Percentiles rank a stretch among this genome's conserved stretches.
phyloP scores from a whole-genome alignment of 2,888 invertebrate species.

The Mimumesa dahlbomi region DNA sequence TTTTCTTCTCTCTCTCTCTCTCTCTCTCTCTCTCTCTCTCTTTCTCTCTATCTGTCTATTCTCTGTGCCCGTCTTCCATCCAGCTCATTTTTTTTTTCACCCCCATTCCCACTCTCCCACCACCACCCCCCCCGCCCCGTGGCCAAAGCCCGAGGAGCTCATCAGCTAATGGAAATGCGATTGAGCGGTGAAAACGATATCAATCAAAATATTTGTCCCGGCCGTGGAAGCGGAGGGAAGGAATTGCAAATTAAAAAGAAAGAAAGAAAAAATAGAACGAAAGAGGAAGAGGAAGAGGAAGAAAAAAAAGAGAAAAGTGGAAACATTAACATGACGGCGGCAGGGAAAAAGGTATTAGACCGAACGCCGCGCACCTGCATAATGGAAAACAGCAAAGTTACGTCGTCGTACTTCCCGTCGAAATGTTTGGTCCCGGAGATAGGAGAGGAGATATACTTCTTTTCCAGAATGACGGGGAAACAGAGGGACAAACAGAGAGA shows the following conservation, averaged over 20 bases:
- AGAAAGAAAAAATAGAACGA: slow-evolving; percentile 6
- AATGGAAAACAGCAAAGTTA: neutral
- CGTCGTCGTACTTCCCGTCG: neutral
- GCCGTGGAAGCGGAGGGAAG: slow-evolving; percentile 10
- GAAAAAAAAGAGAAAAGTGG: slow-evolving; percentile 14
- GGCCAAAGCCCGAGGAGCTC: slow-evolving; percentile 56
- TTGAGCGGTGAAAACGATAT: slow-evolving; percentile 60
- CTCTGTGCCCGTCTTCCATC: slow-evolving; percentile 10
- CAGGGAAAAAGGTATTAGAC: neutral
- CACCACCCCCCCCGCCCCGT: too few species aligned
- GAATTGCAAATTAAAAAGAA: slow-evolving; percentile 2
- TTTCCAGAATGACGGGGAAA: too few species aligned
- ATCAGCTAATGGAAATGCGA: slow-evolving; percentile 71
- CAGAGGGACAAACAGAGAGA: too few species aligned
- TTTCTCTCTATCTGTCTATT: slow-evolving; percentile 10
- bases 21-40: slow-evolving; percentile 16
- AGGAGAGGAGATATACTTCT: neutral
- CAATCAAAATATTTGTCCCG: slow-evolving; percentile 63
- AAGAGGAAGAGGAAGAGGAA: neutral
- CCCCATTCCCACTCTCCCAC: too few species aligned
- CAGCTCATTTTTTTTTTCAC: too few species aligned
- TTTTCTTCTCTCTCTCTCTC: neutral
- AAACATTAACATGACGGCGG: neutral
- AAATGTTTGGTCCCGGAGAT: neutral
- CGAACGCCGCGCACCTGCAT: neutral